Conservation (phyloP, 2,797 vertebrate species). For the Chanos chanos region DNA sequence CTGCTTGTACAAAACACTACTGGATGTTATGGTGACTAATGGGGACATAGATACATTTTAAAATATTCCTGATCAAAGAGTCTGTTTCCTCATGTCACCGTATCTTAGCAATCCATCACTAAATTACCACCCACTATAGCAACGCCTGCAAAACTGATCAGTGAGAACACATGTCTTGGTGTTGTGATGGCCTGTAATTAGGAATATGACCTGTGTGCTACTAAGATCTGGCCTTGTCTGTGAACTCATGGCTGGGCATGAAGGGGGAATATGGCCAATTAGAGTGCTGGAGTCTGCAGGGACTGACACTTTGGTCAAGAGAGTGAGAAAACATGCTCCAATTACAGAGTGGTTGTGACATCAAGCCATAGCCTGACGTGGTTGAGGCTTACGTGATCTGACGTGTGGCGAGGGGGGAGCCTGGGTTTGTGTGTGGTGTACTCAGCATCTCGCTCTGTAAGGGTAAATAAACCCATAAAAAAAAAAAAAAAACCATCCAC, state of each 20-base stretch:
- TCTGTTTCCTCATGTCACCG: too few species aligned
- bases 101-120: slow-evolving; percentile 56
- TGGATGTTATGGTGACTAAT: too few species aligned
- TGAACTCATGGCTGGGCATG: slow-evolving; percentile 20
- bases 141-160: slow-evolving; percentile 36
- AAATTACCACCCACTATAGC: slow-evolving; percentile 39
- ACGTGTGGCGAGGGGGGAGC: slow-evolving; percentile 38
- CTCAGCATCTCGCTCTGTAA: neutral
- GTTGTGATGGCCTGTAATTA: slow-evolving; percentile 46
- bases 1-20: too few species aligned
- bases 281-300: slow-evolving; percentile 32
- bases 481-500: neutral
- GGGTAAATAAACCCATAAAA: neutral
- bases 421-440: neutral
- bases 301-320: slow-evolving; percentile 34
- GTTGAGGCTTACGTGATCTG: slow-evolving; percentile 41
- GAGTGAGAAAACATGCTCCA: slow-evolving; percentile 37
- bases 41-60: too few species aligned
- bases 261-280: slow-evolving; percentile 44
- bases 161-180: slow-evolving; percentile 28
- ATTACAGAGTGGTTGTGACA: slow-evolving; percentile 39
- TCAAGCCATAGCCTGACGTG: slow-evolving; percentile 17
- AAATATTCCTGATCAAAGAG: too few species aligned
- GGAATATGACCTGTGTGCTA: slow-evolving; percentile 31
- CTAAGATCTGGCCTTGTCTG: slow-evolving; percentile 18